Evolutionary conservation across 2,113 vertebrate species (phyloP), one percentile per base, ranked within the genome.

Genomic region (Apistogramma diplotaenia): DNA sequence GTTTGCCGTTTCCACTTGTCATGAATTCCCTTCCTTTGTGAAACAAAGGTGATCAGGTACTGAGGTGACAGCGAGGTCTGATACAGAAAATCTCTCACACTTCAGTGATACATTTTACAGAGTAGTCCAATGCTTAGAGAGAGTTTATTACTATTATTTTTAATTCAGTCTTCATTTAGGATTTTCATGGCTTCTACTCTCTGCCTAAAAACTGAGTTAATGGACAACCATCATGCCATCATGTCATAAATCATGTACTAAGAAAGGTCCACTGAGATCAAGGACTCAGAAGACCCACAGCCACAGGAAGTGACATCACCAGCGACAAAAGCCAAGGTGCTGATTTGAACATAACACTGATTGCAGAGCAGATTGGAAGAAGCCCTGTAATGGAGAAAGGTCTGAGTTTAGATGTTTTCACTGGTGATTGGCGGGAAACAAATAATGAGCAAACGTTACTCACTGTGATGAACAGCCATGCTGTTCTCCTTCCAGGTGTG

Each of bases 391-490:
- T 0, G 58, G 54, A 93, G 79, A 43, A 90, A 19, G 71, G 16
- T 1, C 21, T 11, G 35, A 71, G 12, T 74, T 72, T 8, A 80
- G 18, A 29, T 5, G 16, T 49, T 33, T 35, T 8, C 13, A 4
- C 3, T 12, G 0, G 2, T 19, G 4, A n/a, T 51, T 5, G 19
- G 31, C 16, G 15, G 5, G 29, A 57, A 67, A 60, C 8, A 46
- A 11, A 60, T 12, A 8, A 29, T 1, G 29, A 37, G 40, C 5
- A n/a, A 35, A 2, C 10, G 54, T 11, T n/a, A 95, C 95, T 95
- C 82, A 96, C 95, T 91, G 74, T 95, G 95, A 56, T 95, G 91
- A 33, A 95, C 90, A 2, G 95, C 93, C 95, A 95, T 94, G 92
- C 95, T 96, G 91, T 95, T 96, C 91, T 96, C 95, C 78, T 95